A percentile compares a stretch with the other conserved stretches of the same genome.
Conservation (phyloP, 92 coral and sea anemone genomes). For the Pocillopora meandrina region DNA sequence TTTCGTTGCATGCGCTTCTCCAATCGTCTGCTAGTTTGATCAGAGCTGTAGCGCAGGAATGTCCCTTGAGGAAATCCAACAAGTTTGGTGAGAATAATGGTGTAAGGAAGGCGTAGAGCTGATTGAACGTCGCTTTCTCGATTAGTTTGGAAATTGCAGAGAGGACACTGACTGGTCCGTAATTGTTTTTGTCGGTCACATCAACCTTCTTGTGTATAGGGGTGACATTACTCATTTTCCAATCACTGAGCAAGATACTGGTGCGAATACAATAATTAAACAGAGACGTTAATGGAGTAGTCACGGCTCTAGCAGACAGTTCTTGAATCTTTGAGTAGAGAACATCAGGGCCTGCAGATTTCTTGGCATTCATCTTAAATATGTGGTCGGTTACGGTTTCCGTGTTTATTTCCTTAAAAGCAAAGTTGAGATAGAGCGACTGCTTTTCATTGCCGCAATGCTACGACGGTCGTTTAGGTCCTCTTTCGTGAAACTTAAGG, state of each 20-base stretch:
- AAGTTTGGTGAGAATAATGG: not conserved
- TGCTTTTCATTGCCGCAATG: conserved; percentile 21
- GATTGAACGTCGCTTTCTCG: not conserved
- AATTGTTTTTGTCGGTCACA: conserved; percentile 15
- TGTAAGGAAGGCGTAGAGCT: not conserved
- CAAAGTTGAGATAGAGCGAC: conserved; percentile 5
- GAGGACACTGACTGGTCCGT: conserved; percentile 40
- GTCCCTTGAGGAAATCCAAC: conserved; percentile 24
- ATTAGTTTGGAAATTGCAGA: too few relatives aligned
- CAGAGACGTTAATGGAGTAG: conserved; percentile 9
- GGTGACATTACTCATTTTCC: conserved; percentile 33
- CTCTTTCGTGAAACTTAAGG: conserved; percentile 41
- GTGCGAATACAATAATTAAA: conserved; percentile 33
- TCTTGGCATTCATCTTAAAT: not conserved
- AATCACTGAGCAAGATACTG: conserved; percentile 7
- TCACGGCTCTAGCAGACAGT: conserved; percentile 15
- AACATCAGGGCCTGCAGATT: conserved; percentile 28
- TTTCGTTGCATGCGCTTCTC: conserved; percentile 4
- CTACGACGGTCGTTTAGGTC: conserved; percentile 34
- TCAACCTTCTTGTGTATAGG: conserved; percentile 34
- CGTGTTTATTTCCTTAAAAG: not conserved
- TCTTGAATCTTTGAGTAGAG: conserved; percentile 17
- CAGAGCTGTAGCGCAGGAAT: conserved; percentile 30
- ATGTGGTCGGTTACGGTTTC: not conserved
- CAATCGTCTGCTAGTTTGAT: conserved; percentile 32